phyloP scores from a whole-genome alignment of 2,113 vertebrate species.

The Oryzias woworae region DNA sequence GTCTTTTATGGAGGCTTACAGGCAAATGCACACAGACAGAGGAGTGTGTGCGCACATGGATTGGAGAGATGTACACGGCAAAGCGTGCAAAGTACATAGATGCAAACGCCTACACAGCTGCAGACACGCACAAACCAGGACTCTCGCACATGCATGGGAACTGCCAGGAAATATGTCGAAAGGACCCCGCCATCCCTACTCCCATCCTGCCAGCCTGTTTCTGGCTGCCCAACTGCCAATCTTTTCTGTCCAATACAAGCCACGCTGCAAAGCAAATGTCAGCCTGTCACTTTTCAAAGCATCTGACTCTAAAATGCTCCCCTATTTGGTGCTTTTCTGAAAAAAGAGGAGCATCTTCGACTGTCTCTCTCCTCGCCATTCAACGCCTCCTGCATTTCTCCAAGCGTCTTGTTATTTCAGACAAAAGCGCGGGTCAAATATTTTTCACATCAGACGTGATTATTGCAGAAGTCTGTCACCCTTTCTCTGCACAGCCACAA shows the following conservation, averaged over 20 bases:
- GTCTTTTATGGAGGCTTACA: conserved; percentile 73
- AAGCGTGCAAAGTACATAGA: conserved; percentile 38
- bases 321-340: conserved; percentile 36
- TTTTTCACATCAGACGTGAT: conserved; percentile 58
- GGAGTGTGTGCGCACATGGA: conserved; percentile 17
- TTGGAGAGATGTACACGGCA: conserved; percentile 8
- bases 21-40: conserved; percentile 45
- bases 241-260: conserved; percentile 64
- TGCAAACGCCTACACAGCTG: conserved; percentile 48
- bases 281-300: conserved; percentile 70
- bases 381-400: conserved; percentile 20
- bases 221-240: conserved; percentile 68
- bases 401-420: conserved; percentile 38
- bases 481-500: conserved; percentile 26
- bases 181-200: conserved; percentile 69
- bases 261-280: conserved; percentile 73
- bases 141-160: conserved; percentile 18
- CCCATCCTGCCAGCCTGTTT: conserved; percentile 66
- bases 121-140: conserved; percentile 13
- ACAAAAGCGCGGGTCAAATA: conserved; percentile 58
- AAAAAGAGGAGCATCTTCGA: conserved; percentile 28
- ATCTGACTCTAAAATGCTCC: conserved; percentile 66
- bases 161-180: conserved; percentile 69
- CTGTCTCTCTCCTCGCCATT: conserved; percentile 36
- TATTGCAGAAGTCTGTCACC: conserved; percentile 50